Percentiles rank a stretch among this genome's conserved stretches.
Evolutionary conservation across 2,113 vertebrate species (phyloP).

Genomic region (Sander lucioperca): DNA sequence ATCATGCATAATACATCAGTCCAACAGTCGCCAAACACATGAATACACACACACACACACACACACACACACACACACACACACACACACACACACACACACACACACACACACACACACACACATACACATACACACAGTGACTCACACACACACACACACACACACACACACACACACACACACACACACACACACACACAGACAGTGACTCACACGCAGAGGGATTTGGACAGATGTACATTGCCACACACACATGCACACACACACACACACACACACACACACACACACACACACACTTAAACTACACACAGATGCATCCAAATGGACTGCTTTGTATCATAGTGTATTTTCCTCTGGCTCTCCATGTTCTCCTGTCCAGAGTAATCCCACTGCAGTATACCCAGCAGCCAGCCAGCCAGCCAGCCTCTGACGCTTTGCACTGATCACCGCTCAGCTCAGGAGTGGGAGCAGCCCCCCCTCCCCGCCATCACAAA

Average conservation of each 20-base stretch:
- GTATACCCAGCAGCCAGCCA: slow-evolving; percentile 56
- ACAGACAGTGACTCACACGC: slow-evolving; percentile 48
- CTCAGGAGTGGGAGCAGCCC: slow-evolving; percentile 50
- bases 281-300: slow-evolving; percentile 24
- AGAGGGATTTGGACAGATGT: slow-evolving; percentile 60
- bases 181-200: slow-evolving; percentile 46
- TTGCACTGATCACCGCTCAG: slow-evolving; percentile 62
- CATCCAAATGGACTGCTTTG: slow-evolving; percentile 62
- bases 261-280: slow-evolving; percentile 38
- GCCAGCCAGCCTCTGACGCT: slow-evolving; percentile 57
- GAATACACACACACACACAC: slow-evolving; percentile 39
- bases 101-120: neutral
- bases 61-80: neutral
- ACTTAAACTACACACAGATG: slow-evolving; percentile 56
- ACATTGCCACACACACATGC: neutral
- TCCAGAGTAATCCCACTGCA: slow-evolving; percentile 75
- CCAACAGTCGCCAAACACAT: slow-evolving; percentile 45
- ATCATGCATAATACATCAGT: slow-evolving; percentile 71
- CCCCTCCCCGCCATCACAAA: slow-evolving; percentile 29
- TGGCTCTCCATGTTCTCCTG: slow-evolving; percentile 70
- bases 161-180: neutral
- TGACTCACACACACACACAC: slow-evolving; percentile 52
- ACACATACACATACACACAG: too few species aligned
- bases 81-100: slow-evolving; percentile 22
- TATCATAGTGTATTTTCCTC: slow-evolving; percentile 60